A percentile compares a stretch with the other conserved stretches of the same genome.
phyloP scores from a whole-genome alignment of 2,888 invertebrate species.

The Agrotis ipsilon region DNA sequence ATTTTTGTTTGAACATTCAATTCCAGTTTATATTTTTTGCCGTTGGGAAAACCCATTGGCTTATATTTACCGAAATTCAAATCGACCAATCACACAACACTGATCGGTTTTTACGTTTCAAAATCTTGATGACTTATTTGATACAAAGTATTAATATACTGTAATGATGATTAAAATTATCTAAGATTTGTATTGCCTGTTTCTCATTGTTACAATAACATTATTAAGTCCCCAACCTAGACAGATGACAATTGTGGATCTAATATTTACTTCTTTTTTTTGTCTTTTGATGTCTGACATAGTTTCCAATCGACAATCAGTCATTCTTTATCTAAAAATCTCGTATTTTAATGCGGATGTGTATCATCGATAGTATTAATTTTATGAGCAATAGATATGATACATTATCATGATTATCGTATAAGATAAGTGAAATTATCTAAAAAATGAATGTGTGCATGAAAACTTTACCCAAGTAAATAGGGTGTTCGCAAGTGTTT shows the following conservation, averaged over 20 bases:
- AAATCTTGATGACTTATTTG: constrained; percentile 18
- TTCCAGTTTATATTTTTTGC: constrained; percentile 1
- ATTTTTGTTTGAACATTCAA: not conserved
- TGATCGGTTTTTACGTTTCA: constrained; percentile 4
- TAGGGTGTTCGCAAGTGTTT: not conserved
- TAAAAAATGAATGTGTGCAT: constrained; percentile 28
- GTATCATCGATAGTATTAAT: constrained; percentile 39
- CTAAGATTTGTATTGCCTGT: not conserved
- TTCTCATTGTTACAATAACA: not conserved
- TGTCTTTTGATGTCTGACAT: constrained; percentile 7
- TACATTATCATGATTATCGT: constrained; percentile 51
- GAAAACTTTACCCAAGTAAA: too few relatives aligned
- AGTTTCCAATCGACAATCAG: constrained; percentile 36
- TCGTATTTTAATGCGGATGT: constrained; percentile 51
- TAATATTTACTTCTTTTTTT: not conserved
- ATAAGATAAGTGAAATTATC: constrained; percentile 47
- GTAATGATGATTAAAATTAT: constrained; percentile 29
- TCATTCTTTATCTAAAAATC: constrained; percentile 48
- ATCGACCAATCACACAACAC: not conserved
- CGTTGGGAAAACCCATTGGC: not conserved
- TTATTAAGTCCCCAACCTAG: not conserved
- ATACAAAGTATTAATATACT: constrained; percentile 2
- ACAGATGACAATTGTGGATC: not conserved
- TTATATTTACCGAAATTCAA: not conserved
- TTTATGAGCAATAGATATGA: constrained; percentile 56